Base-by-base conservation (phyloP, 2,888 invertebrate species). In the Melinopterus prodromus region DNA sequence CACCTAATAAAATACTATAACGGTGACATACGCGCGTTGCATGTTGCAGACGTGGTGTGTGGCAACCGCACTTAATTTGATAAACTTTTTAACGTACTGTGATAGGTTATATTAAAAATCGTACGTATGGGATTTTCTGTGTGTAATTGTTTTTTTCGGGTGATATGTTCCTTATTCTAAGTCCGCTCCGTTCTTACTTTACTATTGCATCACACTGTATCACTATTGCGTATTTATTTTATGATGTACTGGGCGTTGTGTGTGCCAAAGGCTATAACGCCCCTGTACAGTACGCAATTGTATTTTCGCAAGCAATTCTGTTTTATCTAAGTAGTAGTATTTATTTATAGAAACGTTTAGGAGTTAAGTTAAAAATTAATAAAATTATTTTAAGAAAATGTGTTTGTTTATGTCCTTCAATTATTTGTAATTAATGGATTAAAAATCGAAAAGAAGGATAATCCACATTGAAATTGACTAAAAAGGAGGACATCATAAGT, bases 211-310 rank as follows among this genome's bases (percentile, higher is more conserved):
- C 53, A 53, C 37, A 16, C 37, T 26, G 70, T 76, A 77, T 53
- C 16, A 76, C 77, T 78, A 80, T 80, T 80, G 80, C 80, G 70
- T 80, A 80, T 78, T 78, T 36, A 37, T 14, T 16, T 15, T 71
- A 74, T 79, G 16, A 81, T 81, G 79, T 81, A 82, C 81, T 53
- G 77, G 76, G 81, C 79, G 82, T 82, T 82, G 70, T 35, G 69
- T 74, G 71, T 72, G 74, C 71, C 53, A 72, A 72, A 77, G 35
- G 71, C 26, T 75, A 16, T 71, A 87, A 88, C 86, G 84, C 87
- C 85, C 85, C n/a, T 86, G 88, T 88, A 88, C 88, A 88, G 87
- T 88, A 87, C 85, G 87, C 88, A 88, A 88, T 88, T 86, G 84
- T 53, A 35, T 53, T 77, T 36, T 77, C 36, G 16, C 16, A 16